A percentile compares a stretch with the other conserved stretches of the same genome.
phyloP scores from a whole-genome alignment of 2,888 invertebrate species.

The Lampropteryx suffumata region DNA sequence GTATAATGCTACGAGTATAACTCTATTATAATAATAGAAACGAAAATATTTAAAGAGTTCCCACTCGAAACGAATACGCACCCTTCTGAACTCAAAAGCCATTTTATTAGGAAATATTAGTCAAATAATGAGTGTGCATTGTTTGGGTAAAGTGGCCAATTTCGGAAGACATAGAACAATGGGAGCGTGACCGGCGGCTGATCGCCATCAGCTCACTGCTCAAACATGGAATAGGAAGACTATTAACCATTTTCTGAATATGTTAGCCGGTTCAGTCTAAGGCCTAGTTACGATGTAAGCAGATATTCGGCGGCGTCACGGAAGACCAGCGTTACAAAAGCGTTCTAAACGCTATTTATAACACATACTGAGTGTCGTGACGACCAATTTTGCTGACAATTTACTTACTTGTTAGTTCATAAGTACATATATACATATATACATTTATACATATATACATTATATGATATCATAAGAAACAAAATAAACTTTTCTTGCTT shows the following conservation, averaged over 20 bases:
- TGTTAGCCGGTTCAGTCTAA: slow-evolving; percentile 37
- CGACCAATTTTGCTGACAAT: too few relatives aligned
- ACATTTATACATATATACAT: too few relatives aligned
- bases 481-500: too few relatives aligned
- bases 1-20: too few relatives aligned
- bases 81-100: slow-evolving; percentile 31
- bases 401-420: too few relatives aligned
- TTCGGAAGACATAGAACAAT: slow-evolving; percentile 65
- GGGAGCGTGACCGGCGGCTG: slow-evolving; percentile 68
- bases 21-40: too few relatives aligned
- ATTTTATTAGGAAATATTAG: slow-evolving; percentile 44
- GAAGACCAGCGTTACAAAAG: too few relatives aligned
- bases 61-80: background rate
- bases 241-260: slow-evolving; percentile 56
- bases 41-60: background rate
- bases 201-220: slow-evolving; percentile 59
- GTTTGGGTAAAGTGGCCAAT: slow-evolving; percentile 59
- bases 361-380: too few relatives aligned
- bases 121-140: slow-evolving; percentile 41
- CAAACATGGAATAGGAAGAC: slow-evolving; percentile 49
- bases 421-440: too few relatives aligned
- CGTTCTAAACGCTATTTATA: too few relatives aligned
- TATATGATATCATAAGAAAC: too few relatives aligned
- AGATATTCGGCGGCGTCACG: background rate
- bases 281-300: slow-evolving; percentile 1